Base-by-base conservation (phyloP, 92 coral and sea anemone species). In the Palythoa heliodiscus region DNA sequence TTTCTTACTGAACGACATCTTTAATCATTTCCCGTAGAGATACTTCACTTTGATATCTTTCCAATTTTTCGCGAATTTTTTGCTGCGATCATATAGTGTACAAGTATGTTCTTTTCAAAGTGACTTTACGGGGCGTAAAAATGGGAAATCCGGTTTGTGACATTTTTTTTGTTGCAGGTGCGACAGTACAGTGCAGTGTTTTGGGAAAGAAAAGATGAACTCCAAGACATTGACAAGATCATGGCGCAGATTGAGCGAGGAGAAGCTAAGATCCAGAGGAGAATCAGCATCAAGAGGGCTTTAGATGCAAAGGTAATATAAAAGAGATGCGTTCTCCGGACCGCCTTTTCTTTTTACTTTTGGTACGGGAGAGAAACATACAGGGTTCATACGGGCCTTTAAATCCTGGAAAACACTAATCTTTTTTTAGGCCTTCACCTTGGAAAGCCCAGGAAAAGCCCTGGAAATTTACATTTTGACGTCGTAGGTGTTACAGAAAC, bases 211-310 rank as follows among this genome's bases (percentile, higher is more conserved):
- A 94, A 90, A 67, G 99, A 97, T 22, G 99, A 97, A 78, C 88
- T 97, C 35, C 97, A 95, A 69, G 99, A 97, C 54, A 88, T 94
- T 23, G 99, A 97, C 24, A 93, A 94, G 25, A 91, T 97, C 71
- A 91, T 93, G 97, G 99, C 99, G 8, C 99, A 97, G 93, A 94
- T 97, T 85, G 99, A 97, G 73, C 91, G 99, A 71, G 99, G 99
- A 58, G 99, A 97, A 80, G 93, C 91, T 17, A 97, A 97, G 89
- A 97, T 97, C 83, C 99, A 97, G 74, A 93, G 99, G 54, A 84
- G 99, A 55, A 94, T 97, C 48, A 97, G 99, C 77, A 97, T 97
- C 35, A 97, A 97, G 86, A 97, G 94, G 76, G 99, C 99, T 10
- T 92, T 97, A 25, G 99, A 97, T 86, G 99, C 99, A 10, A 97